phyloP scores from a whole-genome alignment of 2,888 invertebrate genomes.

The Gortyna flavago region DNA sequence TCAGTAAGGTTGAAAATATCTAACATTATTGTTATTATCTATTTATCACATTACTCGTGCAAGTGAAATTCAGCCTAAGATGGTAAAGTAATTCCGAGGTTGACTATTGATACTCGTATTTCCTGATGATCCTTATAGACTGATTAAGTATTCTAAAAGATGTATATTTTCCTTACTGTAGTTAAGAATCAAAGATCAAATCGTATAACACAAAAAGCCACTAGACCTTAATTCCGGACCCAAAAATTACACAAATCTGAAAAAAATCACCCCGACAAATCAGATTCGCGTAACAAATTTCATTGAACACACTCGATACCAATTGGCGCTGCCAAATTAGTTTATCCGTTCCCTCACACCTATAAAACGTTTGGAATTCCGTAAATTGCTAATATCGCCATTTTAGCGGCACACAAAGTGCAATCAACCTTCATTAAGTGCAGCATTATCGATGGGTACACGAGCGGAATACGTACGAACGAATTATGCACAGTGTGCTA shows the following conservation, averaged over 20 bases:
- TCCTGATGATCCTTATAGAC: background rate
- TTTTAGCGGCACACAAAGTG: constrained; percentile 59
- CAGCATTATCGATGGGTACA: constrained; percentile 57
- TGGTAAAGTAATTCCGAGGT: background rate
- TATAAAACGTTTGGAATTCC: constrained; percentile 47
- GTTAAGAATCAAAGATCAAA: background rate
- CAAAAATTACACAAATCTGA: constrained; percentile 31
- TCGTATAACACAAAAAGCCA: background rate
- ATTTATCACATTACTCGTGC: background rate
- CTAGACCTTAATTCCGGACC: background rate
- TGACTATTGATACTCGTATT: background rate
- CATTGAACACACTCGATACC: constrained; percentile 57
- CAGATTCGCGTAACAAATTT: constrained; percentile 55
- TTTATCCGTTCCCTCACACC: constrained; percentile 54
- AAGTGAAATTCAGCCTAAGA: background rate
- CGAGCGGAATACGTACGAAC: constrained; percentile 45
- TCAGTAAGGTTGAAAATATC: background rate
- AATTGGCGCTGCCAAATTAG: constrained; percentile 59
- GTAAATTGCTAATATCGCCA: constrained; percentile 61
- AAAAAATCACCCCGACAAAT: constrained; percentile 43
- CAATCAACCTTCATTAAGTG: constrained; percentile 66
- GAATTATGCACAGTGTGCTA: constrained; percentile 39
- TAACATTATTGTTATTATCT: background rate
- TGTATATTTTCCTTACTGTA: background rate
- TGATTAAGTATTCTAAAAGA: no score